phyloP scores from a whole-genome alignment of 1,140 invertebrate genomes.

The Callitettix versicolor region DNA sequence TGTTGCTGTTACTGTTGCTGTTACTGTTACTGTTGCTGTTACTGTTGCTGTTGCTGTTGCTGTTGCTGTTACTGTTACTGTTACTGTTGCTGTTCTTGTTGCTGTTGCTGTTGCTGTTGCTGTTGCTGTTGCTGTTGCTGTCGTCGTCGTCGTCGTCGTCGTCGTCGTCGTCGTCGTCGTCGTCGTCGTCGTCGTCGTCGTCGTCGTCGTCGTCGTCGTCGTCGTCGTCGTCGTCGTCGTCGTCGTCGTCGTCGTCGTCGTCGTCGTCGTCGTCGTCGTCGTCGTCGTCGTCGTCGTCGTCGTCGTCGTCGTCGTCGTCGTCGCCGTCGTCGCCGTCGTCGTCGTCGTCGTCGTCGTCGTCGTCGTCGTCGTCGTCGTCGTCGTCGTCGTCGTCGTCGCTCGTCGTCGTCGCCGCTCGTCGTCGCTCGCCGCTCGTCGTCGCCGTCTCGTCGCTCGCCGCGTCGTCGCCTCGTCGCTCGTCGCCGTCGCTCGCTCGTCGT shows the following conservation, averaged over 20 bases:
- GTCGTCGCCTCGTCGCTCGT: neutral
- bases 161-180: neutral
- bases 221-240: neutral
- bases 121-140: neutral
- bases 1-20: neutral
- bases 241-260: slow-evolving; percentile 1
- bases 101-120: neutral
- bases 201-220: slow-evolving; percentile 4
- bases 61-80: neutral
- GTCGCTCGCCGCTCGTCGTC: neutral
- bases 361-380: slow-evolving; percentile 4
- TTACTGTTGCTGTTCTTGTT: no score
- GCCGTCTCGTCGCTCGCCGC: neutral
- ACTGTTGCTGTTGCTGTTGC: neutral
- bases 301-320: slow-evolving; percentile 1
- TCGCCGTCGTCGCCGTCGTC: neutral
- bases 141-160: slow-evolving; percentile 1
- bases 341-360: slow-evolving; percentile 2
- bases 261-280: neutral
- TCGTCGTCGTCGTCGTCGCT: neutral
- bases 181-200: slow-evolving; percentile 1
- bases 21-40: neutral
- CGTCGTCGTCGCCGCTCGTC: no score
- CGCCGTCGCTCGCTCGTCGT: no score
- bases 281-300: neutral